phyloP scores from a whole-genome alignment of 2,888 invertebrate species.

The Caradrina clavipalpis region DNA sequence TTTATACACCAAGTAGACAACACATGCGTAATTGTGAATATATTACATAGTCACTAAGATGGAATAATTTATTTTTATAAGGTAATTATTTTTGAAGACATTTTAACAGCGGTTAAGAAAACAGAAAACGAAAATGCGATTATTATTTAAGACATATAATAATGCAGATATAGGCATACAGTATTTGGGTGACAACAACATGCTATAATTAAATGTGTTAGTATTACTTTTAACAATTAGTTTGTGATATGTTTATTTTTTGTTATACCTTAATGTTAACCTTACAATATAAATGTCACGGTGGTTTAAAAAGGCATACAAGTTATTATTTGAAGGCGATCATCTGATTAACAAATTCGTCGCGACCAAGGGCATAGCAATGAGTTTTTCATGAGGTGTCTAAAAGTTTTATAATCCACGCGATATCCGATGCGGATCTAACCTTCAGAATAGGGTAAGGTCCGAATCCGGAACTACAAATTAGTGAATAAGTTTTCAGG shows the following conservation, averaged over 20 bases:
- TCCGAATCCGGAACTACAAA: too few species aligned
- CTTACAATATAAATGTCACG: conserved; percentile 64
- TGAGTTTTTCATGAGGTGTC: too few species aligned
- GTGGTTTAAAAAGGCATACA: conserved; percentile 65
- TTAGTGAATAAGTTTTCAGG: background rate
- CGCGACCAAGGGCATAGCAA: background rate
- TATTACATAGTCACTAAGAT: conserved; percentile 4
- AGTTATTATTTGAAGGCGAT: conserved; percentile 55
- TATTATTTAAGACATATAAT: conserved; percentile 33
- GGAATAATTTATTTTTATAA: background rate
- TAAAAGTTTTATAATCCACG: too few species aligned
- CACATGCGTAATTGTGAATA: conserved; percentile 7
- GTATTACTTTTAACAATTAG: conserved; percentile 63
- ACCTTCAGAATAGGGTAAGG: too few species aligned
- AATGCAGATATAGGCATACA: conserved; percentile 52
- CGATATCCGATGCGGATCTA: too few species aligned
- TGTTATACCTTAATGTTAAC: conserved; percentile 63
- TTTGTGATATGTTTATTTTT: conserved; percentile 72
- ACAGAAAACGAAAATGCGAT: conserved; percentile 27
- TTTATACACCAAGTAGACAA: conserved; percentile 4
- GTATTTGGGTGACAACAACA: conserved; percentile 54
- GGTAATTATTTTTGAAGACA: conserved; percentile 4
- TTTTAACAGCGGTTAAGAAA: background rate
- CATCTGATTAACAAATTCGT: conserved; percentile 27
- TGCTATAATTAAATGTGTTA: conserved; percentile 53